A percentile compares a stretch with the other conserved stretches of the same genome.
phyloP scores from a whole-genome alignment of 2,888 invertebrate species.

The Ichneumoninae sp. region DNA sequence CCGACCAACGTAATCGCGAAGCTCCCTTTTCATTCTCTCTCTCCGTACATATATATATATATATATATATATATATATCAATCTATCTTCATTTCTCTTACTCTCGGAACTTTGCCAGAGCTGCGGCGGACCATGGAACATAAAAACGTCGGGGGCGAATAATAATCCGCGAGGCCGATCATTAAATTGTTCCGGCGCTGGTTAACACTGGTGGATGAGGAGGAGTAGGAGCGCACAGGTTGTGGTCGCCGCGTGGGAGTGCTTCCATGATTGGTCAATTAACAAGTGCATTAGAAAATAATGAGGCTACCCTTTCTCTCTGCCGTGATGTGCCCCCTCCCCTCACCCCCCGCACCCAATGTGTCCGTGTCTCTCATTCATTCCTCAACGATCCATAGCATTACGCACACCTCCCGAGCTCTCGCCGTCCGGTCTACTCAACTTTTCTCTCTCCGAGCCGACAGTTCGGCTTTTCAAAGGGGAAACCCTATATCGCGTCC shows the following conservation, averaged over 20 bases:
- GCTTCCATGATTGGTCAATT: conserved; percentile 82
- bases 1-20: conserved; percentile 50
- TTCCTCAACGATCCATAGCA: conserved; percentile 34
- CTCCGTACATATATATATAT: neutral
- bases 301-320: conserved; percentile 75
- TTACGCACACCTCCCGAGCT: conserved; percentile 17
- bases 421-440: conserved; percentile 4
- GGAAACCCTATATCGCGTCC: neutral
- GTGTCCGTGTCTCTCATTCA: conserved; percentile 26
- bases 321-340: neutral
- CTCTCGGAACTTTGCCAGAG: conserved; percentile 13
- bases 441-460: neutral
- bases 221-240: conserved; percentile 55
- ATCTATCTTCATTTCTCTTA: conserved; percentile 22
- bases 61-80: conserved; percentile 4
- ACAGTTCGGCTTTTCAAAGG: conserved; percentile 7
- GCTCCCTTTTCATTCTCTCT: conserved; percentile 40
- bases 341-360: neutral
- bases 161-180: conserved; percentile 79
- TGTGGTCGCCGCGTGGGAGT: conserved; percentile 70
- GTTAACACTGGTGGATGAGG: conserved; percentile 78
- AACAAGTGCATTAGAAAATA: conserved; percentile 83
- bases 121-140: conserved; percentile 68
- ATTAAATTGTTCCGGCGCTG: conserved; percentile 83
- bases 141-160: conserved; percentile 73